Conservation (phyloP, 2,888 invertebrate genomes). For the Hydropsyche betteni region DNA sequence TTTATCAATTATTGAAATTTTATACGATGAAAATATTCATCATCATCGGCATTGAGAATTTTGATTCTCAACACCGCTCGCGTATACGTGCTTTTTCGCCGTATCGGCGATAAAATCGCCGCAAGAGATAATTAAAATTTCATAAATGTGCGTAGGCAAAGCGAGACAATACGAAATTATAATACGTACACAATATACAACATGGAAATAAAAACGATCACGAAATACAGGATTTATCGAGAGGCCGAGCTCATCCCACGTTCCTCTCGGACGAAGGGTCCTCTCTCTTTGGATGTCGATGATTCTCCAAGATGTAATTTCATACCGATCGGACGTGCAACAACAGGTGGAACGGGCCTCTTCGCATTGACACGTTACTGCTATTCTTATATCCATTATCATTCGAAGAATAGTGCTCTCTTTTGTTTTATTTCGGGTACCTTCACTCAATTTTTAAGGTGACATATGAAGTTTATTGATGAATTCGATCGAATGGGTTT, state of each 20-base stretch:
- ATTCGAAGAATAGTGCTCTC: too few relatives aligned
- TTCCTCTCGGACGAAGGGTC: conserved; percentile 11
- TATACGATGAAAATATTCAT: too few relatives aligned
- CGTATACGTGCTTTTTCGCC: too few relatives aligned
- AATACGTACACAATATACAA: too few relatives aligned
- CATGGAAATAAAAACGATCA: conserved; percentile 3
- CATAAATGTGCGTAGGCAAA: conserved; percentile 39
- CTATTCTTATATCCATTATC: conserved; percentile 24
- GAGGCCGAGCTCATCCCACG: conserved; percentile 18
- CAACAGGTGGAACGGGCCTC: conserved; percentile 42
- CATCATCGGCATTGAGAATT: too few relatives aligned
- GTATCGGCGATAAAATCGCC: conserved; percentile 15
- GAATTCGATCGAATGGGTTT: too few relatives aligned
- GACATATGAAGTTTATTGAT: too few relatives aligned
- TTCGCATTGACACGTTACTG: conserved; percentile 42
- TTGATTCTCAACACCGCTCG: too few relatives aligned
- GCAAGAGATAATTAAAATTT: conserved; percentile 44
- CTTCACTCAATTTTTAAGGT: too few relatives aligned
- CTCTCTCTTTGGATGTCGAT: conserved; percentile 3
- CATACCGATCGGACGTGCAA: conserved; percentile 32
- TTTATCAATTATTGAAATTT: too few relatives aligned
- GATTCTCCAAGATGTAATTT: conserved; percentile 39
- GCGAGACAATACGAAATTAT: background rate
- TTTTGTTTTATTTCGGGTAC: too few relatives aligned
- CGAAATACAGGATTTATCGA: conserved; percentile 6